Evolutionary conservation across 2,113 vertebrate genomes (phyloP).

Genomic region (Cephalopholis sonnerati): DNA sequence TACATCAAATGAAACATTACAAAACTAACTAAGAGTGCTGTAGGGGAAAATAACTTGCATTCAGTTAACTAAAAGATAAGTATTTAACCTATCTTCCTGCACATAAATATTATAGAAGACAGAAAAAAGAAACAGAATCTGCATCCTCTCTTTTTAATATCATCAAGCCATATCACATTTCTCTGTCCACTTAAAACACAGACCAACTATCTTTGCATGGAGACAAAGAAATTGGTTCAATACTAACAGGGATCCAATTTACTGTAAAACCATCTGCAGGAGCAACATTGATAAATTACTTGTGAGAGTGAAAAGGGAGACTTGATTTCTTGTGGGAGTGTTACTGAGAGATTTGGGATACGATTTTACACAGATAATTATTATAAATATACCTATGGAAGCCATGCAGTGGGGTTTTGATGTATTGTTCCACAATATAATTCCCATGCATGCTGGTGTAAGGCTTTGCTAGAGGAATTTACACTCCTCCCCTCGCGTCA

Average conservation of each 20-base stretch:
- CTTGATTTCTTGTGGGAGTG: slow-evolving; percentile 41
- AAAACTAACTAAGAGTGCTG: background rate
- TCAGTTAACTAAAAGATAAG: background rate
- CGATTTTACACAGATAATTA: slow-evolving; percentile 42
- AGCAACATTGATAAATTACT: slow-evolving; percentile 51
- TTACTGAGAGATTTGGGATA: slow-evolving; percentile 32
- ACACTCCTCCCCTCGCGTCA: slow-evolving; percentile 81
- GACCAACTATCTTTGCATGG: slow-evolving; percentile 23
- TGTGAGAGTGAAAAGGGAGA: slow-evolving; percentile 34
- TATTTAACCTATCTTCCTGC: slow-evolving; percentile 2
- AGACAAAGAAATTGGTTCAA: slow-evolving; percentile 64
- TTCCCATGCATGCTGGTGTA: slow-evolving; percentile 64
- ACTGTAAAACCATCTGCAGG: slow-evolving; percentile 55
- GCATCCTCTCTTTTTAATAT: background rate
- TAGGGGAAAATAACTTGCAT: background rate
- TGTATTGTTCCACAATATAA: slow-evolving; percentile 65
- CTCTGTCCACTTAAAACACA: slow-evolving; percentile 41
- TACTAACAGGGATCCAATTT: slow-evolving; percentile 66
- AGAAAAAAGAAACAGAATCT: background rate
- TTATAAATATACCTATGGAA: slow-evolving; percentile 53
- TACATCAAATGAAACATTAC: slow-evolving; percentile 5
- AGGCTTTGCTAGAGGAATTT: slow-evolving; percentile 77
- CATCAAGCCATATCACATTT: slow-evolving; percentile 40
- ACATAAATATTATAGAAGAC: background rate
- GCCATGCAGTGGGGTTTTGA: slow-evolving; percentile 7